These are phyloP conservation scores for Lasaia peninsularis DNA, from an alignment of 1,140 invertebrate species.

Conservation along the genomic window DNA sequence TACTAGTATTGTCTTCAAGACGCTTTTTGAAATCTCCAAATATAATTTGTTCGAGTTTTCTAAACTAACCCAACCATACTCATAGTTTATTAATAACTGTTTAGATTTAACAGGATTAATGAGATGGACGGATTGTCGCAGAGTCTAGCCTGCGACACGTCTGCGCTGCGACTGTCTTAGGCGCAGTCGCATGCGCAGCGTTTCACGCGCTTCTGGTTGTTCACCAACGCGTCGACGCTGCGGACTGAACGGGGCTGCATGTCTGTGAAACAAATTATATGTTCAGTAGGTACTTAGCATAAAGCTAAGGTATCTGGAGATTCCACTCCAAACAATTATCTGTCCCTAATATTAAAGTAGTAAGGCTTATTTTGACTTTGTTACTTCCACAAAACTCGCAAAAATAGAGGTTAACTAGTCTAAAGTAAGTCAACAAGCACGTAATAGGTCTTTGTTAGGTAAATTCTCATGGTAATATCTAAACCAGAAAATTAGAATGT, in stretches of 20 bases:
- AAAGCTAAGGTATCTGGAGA: no score
- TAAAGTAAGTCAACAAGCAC: no score
- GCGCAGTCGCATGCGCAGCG: slow-evolving; percentile 60
- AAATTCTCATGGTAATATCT: no score
- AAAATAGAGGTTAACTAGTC: no score
- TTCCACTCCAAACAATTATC: no score
- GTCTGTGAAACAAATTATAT: slow-evolving; percentile 36
- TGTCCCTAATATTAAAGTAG: no score
- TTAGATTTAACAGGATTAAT: slow-evolving; percentile 13
- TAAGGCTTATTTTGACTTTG: no score
- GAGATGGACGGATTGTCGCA: slow-evolving; percentile 44
- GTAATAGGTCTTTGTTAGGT: no score
- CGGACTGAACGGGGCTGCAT: slow-evolving; percentile 69
- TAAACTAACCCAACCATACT: neutral
- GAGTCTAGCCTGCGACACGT: neutral
- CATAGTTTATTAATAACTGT: neutral
- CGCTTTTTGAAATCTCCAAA: neutral
- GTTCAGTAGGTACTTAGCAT: no score
- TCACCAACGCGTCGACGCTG: slow-evolving; percentile 51
- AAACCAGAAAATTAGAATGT: no score
- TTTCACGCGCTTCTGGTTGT: slow-evolving; percentile 55
- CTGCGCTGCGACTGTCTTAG: slow-evolving; percentile 22
- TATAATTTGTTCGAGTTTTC: neutral
- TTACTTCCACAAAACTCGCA: no score
- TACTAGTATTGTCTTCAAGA: neutral